Percentiles rank a stretch among this genome's conserved stretches.
Conservation (phyloP, 2,888 invertebrate genomes). For the Andrena camellia region DNA sequence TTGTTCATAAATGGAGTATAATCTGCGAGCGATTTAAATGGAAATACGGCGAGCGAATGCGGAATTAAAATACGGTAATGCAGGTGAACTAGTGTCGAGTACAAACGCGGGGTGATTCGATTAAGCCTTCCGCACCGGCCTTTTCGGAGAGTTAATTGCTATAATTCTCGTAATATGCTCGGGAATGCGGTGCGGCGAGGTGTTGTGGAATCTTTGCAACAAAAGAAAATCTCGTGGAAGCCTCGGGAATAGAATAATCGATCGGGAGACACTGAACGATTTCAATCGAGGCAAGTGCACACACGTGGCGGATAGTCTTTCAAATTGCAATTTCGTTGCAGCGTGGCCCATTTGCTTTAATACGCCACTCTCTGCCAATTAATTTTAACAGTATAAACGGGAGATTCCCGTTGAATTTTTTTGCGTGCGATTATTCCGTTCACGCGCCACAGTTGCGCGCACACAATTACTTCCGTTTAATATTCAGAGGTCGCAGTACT, state of each 20-base stretch:
- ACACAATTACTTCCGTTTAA: not conserved
- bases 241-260: not conserved
- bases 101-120: not conserved
- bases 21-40: not conserved
- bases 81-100: not conserved
- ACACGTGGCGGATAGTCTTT: not conserved
- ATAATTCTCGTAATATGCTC: not conserved
- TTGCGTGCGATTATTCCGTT: not conserved
- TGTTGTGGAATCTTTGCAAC: no score
- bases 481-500: no score
- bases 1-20: not conserved
- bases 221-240: no score
- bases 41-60: not conserved
- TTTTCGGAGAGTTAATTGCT: constrained; percentile 5
- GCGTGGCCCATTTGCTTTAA: not conserved
- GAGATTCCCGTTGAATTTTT: not conserved
- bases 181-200: not conserved
- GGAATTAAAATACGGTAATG: constrained; percentile 9
- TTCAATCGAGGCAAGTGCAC: not conserved
- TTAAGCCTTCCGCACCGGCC: not conserved
- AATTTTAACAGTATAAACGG: not conserved
- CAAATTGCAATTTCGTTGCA: not conserved
- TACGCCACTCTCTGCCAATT: not conserved
- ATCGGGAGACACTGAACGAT: not conserved
- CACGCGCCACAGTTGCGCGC: not conserved